Evolutionary conservation across 2,797 vertebrate species (phyloP).

Genomic region (Pseudomugil gertrudae): DNA sequence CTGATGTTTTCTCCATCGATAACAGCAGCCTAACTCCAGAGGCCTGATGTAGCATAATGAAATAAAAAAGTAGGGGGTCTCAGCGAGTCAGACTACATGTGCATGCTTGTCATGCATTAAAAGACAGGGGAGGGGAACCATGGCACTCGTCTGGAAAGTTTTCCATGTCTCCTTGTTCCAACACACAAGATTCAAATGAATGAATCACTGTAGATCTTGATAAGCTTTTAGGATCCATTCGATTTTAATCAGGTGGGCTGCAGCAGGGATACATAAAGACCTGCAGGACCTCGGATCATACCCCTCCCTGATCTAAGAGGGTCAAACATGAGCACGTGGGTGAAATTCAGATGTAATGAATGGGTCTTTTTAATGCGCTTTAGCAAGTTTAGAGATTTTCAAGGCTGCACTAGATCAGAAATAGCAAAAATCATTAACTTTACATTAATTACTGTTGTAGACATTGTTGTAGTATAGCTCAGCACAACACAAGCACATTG

Average conservation of each 20-base stretch:
- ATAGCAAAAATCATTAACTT: background rate
- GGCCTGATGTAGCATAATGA: conserved; percentile 38
- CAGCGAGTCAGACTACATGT: background rate
- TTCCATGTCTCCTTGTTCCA: too few relatives aligned
- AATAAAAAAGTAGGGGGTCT: conserved; percentile 24
- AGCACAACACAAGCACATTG: too few relatives aligned
- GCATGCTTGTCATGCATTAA: background rate
- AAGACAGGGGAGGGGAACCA: too few relatives aligned
- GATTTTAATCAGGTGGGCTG: too few relatives aligned
- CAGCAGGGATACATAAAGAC: too few relatives aligned
- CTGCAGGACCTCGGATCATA: too few relatives aligned
- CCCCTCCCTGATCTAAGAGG: background rate
- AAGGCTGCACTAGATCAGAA: background rate
- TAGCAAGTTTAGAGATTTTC: conserved; percentile 1
- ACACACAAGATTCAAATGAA: too few relatives aligned
- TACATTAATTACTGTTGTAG: background rate
- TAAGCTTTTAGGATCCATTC: too few relatives aligned
- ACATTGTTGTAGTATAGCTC: background rate
- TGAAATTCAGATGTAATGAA: background rate
- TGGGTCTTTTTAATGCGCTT: background rate
- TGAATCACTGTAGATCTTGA: too few relatives aligned
- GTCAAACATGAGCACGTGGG: background rate
- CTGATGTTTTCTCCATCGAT: conserved; percentile 81
- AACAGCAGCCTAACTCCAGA: conserved; percentile 35
- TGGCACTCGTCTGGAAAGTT: too few relatives aligned